Evolutionary conservation across 2,888 invertebrate genomes (phyloP), one percentile per base, ranked within the genome.

Genomic region (Drosophila neonasuta): DNA sequence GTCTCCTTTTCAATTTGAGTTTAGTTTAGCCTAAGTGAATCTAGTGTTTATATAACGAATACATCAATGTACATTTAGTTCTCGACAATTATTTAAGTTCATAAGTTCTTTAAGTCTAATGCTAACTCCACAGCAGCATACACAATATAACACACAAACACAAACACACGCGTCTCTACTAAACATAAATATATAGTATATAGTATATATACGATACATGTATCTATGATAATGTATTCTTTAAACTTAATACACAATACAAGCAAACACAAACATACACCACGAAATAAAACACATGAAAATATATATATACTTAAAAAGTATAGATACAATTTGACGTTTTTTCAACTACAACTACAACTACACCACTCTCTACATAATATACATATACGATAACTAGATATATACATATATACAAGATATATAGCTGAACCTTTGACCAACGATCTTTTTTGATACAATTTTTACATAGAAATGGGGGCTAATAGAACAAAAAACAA

Each of bases 21-120:
- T 81, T 87, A 87, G 87, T 85, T 87, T 85, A 88, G 86, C 68
- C 68, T 83, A 88, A 87, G 85, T 79, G 73, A 88, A 70, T 75
- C 74, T 85, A 82, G 87, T 88, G 81, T 87, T 86, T 86, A 86
- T 81, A 81, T 72, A 76, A 62, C 59, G 72, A 65, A 82, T 63
- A 71, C 68, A 73, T 71, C 68, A 71, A 71, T 83, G 85, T 85
- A 87, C 75, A 86, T 86, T 87, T 88, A 86, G 88, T 88, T 88
- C 64, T 83, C 70, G 74, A 68, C 63, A 73, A 75, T 69, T 74
- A 80, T 79, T 85, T 84, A 82, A 86, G 77, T 85, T 70, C 56
- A 68, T 84, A 81, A 79, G 87, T 77, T 87, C 39, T 71, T 63
- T 83, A 77, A 83, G 83, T 66, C 42, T 42, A 54, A 42, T 57